Evolutionary conservation across 2,888 invertebrate species (phyloP).

Genomic region (Melanostoma mellinum): DNA sequence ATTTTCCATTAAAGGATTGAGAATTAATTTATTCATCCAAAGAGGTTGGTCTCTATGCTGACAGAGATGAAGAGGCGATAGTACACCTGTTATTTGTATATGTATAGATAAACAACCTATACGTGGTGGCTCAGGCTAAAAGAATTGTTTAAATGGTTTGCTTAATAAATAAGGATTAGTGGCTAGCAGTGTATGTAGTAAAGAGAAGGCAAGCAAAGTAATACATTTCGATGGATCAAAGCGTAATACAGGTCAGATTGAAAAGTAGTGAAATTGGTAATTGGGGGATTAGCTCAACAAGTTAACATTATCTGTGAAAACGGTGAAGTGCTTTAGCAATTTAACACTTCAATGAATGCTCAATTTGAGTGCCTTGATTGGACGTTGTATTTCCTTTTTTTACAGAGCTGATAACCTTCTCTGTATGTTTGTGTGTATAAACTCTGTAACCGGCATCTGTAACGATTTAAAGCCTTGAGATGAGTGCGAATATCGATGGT

Average conservation of each 20-base stretch:
- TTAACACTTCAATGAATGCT: slow-evolving; percentile 44
- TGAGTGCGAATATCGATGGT: too few relatives aligned
- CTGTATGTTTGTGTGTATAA: background rate
- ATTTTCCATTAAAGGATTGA: slow-evolving; percentile 62
- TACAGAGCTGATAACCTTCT: slow-evolving; percentile 53
- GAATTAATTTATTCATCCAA: slow-evolving; percentile 61
- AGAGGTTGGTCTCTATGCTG: slow-evolving; percentile 29
- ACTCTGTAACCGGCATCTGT: slow-evolving; percentile 14
- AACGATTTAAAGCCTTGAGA: background rate
- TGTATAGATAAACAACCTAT: slow-evolving; percentile 1
- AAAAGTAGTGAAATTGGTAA: slow-evolving; percentile 15
- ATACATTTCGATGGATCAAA: background rate
- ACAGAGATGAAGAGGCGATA: slow-evolving; percentile 49
- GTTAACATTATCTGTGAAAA: slow-evolving; percentile 43
- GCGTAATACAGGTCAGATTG: slow-evolving; percentile 12
- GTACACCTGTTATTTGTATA: slow-evolving; percentile 49
- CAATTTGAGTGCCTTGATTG: slow-evolving; percentile 36
- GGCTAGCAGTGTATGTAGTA: slow-evolving; percentile 16
- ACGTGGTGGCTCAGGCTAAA: slow-evolving; percentile 7
- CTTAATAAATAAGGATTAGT: slow-evolving; percentile 34
- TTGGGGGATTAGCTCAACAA: slow-evolving; percentile 5
- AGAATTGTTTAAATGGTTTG: slow-evolving; percentile 10
- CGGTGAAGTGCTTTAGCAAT: slow-evolving; percentile 41
- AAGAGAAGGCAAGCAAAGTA: background rate
- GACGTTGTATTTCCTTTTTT: slow-evolving; percentile 47